Evolutionary conservation across 23 tunicate genomes (phyloP).

Genomic region (Pegea sp.): DNA sequence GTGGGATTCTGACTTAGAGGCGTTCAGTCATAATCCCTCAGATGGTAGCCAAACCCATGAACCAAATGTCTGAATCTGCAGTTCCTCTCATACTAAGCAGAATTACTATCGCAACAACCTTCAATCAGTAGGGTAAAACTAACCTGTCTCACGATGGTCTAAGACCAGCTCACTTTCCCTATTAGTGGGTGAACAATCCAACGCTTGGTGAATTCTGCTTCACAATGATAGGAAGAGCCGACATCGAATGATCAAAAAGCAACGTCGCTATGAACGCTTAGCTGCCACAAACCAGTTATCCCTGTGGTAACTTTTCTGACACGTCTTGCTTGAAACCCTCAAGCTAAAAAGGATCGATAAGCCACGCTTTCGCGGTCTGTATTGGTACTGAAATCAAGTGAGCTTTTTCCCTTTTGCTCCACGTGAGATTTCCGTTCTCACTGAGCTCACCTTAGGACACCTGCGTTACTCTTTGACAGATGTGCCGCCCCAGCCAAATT

Average conservation of each 20-base stretch:
- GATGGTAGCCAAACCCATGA: conserved; percentile 4
- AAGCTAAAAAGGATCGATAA: conserved; percentile 15
- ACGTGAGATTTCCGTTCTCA: conserved; percentile 5
- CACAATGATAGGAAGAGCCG: conserved; percentile 11
- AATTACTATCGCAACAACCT: background rate
- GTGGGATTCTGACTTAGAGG: conserved; percentile 9
- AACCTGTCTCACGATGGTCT: conserved; percentile 18
- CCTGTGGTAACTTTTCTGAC: conserved; percentile 29
- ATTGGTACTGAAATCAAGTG: conserved; percentile 4
- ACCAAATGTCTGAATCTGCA: conserved; percentile 3
- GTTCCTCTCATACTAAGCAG: conserved; percentile 7
- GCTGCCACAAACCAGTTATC: conserved; percentile 12
- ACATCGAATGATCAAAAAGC: conserved; percentile 22
- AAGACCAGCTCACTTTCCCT: conserved; percentile 11
- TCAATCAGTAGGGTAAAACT: conserved; percentile 4
- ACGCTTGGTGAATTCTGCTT: conserved; percentile 9
- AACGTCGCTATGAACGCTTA: conserved; percentile 26
- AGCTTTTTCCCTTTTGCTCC: conserved; percentile 13
- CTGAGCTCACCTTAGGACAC: conserved; percentile 14
- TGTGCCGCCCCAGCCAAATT: conserved; percentile 16
- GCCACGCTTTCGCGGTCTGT: conserved; percentile 14
- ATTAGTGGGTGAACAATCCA: conserved; percentile 9
- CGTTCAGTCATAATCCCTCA: conserved; percentile 4
- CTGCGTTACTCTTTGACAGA: conserved; percentile 17
- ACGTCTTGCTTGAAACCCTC: conserved; percentile 16